phyloP scores from a whole-genome alignment of 2,113 vertebrate species.

The Caloenas nicobarica region DNA sequence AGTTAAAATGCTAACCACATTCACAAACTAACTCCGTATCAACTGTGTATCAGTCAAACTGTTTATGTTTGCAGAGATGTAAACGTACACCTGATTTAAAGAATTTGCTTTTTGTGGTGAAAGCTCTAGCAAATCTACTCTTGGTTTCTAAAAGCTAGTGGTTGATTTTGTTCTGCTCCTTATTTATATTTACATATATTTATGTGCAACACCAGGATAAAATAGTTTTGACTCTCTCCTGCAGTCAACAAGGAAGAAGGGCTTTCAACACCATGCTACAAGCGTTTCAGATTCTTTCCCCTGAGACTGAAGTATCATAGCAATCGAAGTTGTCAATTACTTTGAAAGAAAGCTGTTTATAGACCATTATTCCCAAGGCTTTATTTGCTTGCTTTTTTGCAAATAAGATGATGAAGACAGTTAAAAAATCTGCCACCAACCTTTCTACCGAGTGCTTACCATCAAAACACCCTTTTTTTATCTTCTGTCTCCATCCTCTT shows the following conservation, averaged over 20 bases:
- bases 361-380: conserved; percentile 20
- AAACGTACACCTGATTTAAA: not conserved
- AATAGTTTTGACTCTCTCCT: not conserved
- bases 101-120: not conserved
- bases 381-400: conserved; percentile 14
- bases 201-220: not conserved
- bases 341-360: conserved; percentile 32
- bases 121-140: not conserved
- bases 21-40: not conserved
- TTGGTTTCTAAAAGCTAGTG: not conserved
- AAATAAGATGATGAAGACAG: not conserved
- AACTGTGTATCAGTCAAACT: not conserved
- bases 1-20: not conserved
- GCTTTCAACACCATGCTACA: not conserved
- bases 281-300: conserved; percentile 1
- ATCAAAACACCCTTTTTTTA: not conserved
- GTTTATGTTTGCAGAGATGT: not conserved
- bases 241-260: not conserved
- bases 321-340: not conserved
- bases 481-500: not conserved
- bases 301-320: not conserved
- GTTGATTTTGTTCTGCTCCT: not conserved
- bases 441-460: not conserved
- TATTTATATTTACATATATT: not conserved
- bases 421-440: not conserved